phyloP scores from a whole-genome alignment of 2,888 invertebrate species.

The Nymphalis polychloros region DNA sequence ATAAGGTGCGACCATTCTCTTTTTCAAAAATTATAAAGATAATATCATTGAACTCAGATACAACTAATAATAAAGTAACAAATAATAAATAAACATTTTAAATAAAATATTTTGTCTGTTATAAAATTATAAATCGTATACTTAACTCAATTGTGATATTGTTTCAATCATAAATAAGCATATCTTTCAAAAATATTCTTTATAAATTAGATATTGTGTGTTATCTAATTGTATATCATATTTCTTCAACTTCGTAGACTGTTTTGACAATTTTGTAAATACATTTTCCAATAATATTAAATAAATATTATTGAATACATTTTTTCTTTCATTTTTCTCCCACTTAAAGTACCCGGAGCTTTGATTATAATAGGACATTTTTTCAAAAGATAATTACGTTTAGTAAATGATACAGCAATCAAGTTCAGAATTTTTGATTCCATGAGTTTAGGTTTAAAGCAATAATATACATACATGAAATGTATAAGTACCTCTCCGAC shows the following conservation, averaged over 20 bases:
- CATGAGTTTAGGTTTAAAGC: too few species aligned
- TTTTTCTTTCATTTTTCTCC: constrained; percentile 8
- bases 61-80: not conserved
- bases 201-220: not conserved
- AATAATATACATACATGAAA: too few species aligned
- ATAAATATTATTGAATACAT: constrained; percentile 28
- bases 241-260: constrained; percentile 27
- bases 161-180: constrained; percentile 34
- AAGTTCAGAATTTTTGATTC: too few species aligned
- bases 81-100: not conserved
- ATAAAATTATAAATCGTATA: constrained; percentile 10
- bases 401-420: too few species aligned
- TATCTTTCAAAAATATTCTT: constrained; percentile 32
- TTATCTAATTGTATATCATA: constrained; percentile 7
- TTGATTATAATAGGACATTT: not conserved
- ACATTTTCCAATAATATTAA: constrained; percentile 37
- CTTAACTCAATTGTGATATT: constrained; percentile 36
- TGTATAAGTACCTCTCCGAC: too few species aligned
- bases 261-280: constrained; percentile 41
- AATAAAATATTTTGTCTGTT: constrained; percentile 10
- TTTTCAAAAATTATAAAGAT: not conserved
- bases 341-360: not conserved
- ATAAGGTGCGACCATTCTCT: not conserved
- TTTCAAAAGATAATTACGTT: not conserved
- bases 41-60: not conserved